Conservation (phyloP, 1,140 invertebrate species). For the Trinorchestia longiramus region DNA sequence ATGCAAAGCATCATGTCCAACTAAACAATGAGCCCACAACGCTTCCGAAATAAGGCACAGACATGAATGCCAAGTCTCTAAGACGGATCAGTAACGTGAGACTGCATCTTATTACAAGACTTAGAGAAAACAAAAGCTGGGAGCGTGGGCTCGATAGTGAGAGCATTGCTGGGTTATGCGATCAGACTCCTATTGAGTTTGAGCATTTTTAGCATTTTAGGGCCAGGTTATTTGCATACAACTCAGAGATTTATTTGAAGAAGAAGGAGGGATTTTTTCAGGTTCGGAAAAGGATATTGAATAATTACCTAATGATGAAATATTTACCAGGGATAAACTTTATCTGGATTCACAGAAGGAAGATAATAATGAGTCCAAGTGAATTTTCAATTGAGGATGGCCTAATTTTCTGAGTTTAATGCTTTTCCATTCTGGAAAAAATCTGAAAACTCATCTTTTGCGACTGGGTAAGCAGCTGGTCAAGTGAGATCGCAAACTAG, state of each 20-base stretch:
- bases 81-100: slow-evolving; percentile 15
- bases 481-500: too few species aligned
- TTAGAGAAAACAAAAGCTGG: background rate
- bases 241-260: background rate
- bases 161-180: background rate
- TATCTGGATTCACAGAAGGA: background rate
- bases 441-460: too few species aligned
- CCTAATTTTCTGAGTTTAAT: too few species aligned
- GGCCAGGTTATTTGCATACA: background rate
- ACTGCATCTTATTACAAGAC: background rate
- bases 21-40: background rate
- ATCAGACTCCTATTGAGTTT: background rate
- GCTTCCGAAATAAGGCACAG: background rate
- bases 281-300: background rate
- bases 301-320: background rate
- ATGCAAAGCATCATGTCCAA: background rate
- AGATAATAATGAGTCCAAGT: too few species aligned
- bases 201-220: background rate
- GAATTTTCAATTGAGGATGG: too few species aligned
- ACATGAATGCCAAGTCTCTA: background rate
- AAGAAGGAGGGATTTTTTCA: background rate
- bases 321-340: background rate
- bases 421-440: too few species aligned
- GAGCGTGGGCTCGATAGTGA: background rate
- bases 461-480: too few species aligned